phyloP scores from a whole-genome alignment of 2,113 vertebrate genomes.

The Callaeas wilsoni region DNA sequence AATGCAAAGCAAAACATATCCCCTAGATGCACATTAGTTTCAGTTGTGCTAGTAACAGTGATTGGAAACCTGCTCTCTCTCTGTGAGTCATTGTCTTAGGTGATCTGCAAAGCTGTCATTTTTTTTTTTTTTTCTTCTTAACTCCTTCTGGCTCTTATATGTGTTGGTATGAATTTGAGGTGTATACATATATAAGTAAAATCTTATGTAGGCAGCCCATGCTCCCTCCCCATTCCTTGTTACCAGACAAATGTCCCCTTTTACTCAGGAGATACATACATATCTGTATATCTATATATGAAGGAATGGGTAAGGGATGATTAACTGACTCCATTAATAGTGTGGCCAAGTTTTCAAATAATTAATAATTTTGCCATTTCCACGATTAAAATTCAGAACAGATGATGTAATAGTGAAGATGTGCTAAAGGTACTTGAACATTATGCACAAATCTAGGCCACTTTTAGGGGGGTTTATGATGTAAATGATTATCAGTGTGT shows the following conservation, averaged over 20 bases:
- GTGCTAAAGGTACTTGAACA: not conserved
- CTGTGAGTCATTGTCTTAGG: not conserved
- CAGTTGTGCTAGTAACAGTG: not conserved
- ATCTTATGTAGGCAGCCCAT: not conserved
- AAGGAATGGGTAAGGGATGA: not conserved
- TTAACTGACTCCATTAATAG: not conserved
- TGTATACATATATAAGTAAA: not conserved
- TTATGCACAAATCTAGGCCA: not conserved
- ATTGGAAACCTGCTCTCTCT: not conserved
- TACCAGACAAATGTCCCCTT: not conserved
- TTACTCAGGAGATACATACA: not conserved
- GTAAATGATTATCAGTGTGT: not conserved
- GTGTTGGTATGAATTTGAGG: not conserved
- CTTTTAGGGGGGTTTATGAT: not conserved
- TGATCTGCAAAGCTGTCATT: not conserved
- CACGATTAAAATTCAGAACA: not conserved
- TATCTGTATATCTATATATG: no score
- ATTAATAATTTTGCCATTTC: not conserved
- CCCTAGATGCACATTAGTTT: slow-evolving; percentile 12
- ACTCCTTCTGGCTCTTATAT: not conserved
- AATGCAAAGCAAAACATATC: not conserved
- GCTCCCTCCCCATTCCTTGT: not conserved
- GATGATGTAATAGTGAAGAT: not conserved
- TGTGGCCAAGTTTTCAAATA: not conserved
- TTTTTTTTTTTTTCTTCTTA: not conserved